Evolutionary conservation across 1,140 invertebrate species (phyloP).

Genomic region (Propsilocerus akamusi): DNA sequence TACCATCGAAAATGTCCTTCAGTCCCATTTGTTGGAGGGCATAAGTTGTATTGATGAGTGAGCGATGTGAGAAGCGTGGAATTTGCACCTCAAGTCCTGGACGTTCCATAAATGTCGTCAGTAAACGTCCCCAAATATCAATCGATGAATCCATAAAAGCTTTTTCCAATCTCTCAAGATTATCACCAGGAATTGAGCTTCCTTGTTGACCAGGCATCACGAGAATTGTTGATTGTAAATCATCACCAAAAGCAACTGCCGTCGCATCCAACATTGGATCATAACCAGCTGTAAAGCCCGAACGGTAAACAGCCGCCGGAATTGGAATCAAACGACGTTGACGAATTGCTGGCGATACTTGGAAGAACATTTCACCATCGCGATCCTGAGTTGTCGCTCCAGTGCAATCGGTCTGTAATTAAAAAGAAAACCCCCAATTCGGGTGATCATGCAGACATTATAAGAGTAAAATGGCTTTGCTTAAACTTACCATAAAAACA

Average conservation of each 20-base stretch:
- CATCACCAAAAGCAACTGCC: slow-evolving; percentile 50
- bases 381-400: slow-evolving; percentile 45
- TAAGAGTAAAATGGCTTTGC: not conserved
- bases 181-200: slow-evolving; percentile 51
- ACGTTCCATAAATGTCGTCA: slow-evolving; percentile 49
- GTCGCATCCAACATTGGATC: slow-evolving; percentile 66
- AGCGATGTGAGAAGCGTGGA: slow-evolving; percentile 63
- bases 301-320: slow-evolving; percentile 56
- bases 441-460: slow-evolving; percentile 5
- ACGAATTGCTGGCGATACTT: slow-evolving; percentile 53
- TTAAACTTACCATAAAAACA: slow-evolving; percentile 43
- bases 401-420: slow-evolving; percentile 51
- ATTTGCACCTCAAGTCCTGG: slow-evolving; percentile 59
- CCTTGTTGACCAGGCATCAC: slow-evolving; percentile 62
- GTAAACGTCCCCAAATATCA: slow-evolving; percentile 48
- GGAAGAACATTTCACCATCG: slow-evolving; percentile 70
- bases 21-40: slow-evolving; percentile 61
- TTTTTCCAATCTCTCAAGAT: slow-evolving; percentile 48
- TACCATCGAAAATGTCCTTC: slow-evolving; percentile 49
- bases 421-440: slow-evolving; percentile 6
- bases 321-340: slow-evolving; percentile 61
- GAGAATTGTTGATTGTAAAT: slow-evolving; percentile 55
- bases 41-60: slow-evolving; percentile 55
- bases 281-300: slow-evolving; percentile 58
- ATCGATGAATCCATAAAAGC: slow-evolving; percentile 41